Conservation (phyloP, 2,113 vertebrate genomes). For the Tragelaphus scriptus region DNA sequence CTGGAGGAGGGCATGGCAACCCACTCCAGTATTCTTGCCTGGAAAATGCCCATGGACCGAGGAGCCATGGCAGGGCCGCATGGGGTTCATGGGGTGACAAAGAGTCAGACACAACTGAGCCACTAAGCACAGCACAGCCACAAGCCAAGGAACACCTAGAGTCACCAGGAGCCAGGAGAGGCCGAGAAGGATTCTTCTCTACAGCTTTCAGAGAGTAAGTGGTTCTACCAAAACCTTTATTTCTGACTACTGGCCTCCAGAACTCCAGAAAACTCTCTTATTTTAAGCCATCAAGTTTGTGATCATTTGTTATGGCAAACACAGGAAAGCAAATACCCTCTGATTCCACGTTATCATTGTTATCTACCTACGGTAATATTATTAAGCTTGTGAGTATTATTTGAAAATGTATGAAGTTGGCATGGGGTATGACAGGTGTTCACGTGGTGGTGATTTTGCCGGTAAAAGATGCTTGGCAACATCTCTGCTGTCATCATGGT, state of each 20-base stretch:
- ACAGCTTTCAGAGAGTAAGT: background rate
- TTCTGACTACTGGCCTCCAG: background rate
- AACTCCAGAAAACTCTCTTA: background rate
- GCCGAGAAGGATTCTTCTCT: background rate
- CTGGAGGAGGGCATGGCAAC: background rate
- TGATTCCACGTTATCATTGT: background rate
- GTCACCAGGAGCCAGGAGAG: background rate
- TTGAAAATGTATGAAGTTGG: background rate
- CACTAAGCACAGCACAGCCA: background rate
- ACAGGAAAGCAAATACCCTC: background rate
- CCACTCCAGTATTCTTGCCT: background rate
- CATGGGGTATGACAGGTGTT: background rate
- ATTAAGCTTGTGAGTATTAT: background rate
- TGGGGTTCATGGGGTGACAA: background rate
- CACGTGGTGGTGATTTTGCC: background rate
- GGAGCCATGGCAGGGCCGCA: background rate
- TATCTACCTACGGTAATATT: background rate
- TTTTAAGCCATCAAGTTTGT: background rate
- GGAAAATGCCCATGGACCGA: background rate
- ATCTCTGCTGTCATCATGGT: background rate
- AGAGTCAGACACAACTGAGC: background rate
- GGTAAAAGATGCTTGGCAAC: background rate
- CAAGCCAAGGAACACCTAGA: background rate
- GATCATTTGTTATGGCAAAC: background rate
- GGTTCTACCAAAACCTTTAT: background rate